A percentile compares a stretch with the other conserved stretches of the same genome.
phyloP scores from a whole-genome alignment of 2,888 invertebrate genomes.

The Tinea pellionella region DNA sequence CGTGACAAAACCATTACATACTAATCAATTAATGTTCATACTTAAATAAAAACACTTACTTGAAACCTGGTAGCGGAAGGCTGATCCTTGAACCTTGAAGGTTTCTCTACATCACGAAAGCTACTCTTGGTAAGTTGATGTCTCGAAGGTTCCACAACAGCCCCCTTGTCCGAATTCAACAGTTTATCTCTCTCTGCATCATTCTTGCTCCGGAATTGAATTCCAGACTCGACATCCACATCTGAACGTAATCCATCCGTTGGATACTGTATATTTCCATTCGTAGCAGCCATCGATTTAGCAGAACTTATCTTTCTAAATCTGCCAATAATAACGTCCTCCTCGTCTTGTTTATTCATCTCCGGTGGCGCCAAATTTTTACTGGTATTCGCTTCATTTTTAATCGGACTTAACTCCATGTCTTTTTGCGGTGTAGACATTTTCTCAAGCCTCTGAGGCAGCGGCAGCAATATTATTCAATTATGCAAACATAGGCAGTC shows the following conservation, averaged over 20 bases:
- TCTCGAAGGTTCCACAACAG: conserved; percentile 25
- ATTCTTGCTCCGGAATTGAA: conserved; percentile 44
- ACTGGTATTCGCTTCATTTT: conserved; percentile 28
- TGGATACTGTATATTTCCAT: conserved; percentile 58
- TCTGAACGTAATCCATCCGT: conserved; percentile 37
- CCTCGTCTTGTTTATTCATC: conserved; percentile 23
- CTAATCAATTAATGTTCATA: too few relatives aligned
- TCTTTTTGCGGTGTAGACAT: conserved; percentile 40
- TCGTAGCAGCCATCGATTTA: conserved; percentile 65
- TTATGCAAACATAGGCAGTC: background rate
- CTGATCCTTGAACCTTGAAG: conserved; percentile 70
- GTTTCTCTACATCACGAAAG: conserved; percentile 72
- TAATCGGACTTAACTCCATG: conserved; percentile 54
- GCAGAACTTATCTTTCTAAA: conserved; percentile 65
- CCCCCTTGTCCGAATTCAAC: conserved; percentile 29
- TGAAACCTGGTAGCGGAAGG: conserved; percentile 73
- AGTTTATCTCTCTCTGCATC: conserved; percentile 41
- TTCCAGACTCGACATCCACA: conserved; percentile 42
- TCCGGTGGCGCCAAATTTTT: conserved; percentile 1
- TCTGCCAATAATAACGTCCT: conserved; percentile 61
- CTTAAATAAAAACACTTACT: conserved; percentile 33
- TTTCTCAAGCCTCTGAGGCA: background rate
- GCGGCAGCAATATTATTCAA: background rate
- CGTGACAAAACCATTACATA: too few relatives aligned
- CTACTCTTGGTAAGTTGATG: conserved; percentile 68